Conservation (phyloP, 2,888 invertebrate species). For the Hymenopus coronatus region DNA sequence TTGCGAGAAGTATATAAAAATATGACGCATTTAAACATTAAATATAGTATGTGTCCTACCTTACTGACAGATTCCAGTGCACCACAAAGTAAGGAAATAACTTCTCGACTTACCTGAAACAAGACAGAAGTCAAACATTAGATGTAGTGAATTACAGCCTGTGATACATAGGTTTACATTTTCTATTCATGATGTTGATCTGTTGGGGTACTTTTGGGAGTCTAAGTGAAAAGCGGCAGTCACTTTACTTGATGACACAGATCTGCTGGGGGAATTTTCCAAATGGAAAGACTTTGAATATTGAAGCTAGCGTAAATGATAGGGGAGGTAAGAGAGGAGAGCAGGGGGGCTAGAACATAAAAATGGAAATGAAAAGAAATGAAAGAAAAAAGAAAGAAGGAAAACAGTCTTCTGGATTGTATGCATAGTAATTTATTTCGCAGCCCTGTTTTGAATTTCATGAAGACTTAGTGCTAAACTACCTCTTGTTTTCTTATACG, state of each 20-base stretch:
- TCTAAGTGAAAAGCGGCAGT: not conserved
- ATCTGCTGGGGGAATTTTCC: not conserved
- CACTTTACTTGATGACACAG: not conserved
- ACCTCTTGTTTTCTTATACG: not conserved
- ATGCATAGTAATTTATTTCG: conserved; percentile 5
- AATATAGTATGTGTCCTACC: not conserved
- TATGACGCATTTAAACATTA: too few relatives aligned
- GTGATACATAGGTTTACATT: not conserved
- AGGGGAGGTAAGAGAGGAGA: not conserved
- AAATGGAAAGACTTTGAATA: not conserved
- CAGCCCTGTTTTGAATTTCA: conserved; percentile 18
- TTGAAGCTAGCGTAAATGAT: not conserved
- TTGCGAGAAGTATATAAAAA: too few relatives aligned
- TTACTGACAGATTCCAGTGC: not conserved
- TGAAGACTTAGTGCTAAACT: not conserved
- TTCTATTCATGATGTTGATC: not conserved
- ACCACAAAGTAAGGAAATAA: not conserved
- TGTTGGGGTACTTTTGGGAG: not conserved
- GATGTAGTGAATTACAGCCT: not conserved
- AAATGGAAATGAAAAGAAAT: not conserved
- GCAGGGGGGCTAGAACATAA: not conserved
- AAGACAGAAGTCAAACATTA: not conserved
- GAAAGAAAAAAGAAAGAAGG: not conserved
- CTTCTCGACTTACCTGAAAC: not conserved
- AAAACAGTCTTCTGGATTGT: conserved; percentile 1